Evolutionary conservation across 1,140 invertebrate species (phyloP), one percentile per base, ranked within the genome.

Genomic region (Medauroidea extradentata): DNA sequence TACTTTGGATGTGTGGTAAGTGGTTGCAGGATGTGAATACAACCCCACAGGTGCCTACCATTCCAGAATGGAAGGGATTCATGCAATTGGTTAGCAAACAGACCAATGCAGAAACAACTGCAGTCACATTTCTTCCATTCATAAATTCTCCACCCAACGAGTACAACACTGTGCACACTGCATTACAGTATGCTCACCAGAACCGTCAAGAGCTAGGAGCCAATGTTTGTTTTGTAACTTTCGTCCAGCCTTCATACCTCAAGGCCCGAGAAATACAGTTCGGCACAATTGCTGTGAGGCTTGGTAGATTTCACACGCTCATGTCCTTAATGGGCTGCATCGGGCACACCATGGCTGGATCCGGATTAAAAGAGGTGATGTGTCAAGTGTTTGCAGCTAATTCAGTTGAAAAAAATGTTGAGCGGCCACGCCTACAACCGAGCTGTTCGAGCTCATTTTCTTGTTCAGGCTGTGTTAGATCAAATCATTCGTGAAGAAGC

Each of bases 191-290:
- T 46, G 44, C 44, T 19, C 9, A 4, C 24, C 3, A 46, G 5
- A n/a, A 46, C 9, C 5, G 44, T 13, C 18, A 46, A n/a, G 5
- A 19, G 18, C 49, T 42, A 34, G 43, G 53, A 11, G 63, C 66
- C 48, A 58, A 53, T 25, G 46, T 52, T 25, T 59, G 55, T 24
- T 54, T 69, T 25, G 57, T 65, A 5, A 67, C 68, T 21, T 68
- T 66, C 54, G 65, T 67, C 53, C 63, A 62, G 46, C 67, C 64
- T 11, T 41, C 65, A 9, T 78, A 74, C 65, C 60, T 62, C 11
- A 78, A 78, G 73, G 74, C 75, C 41, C 68, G 69, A 54, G 71
- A 75, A 70, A 75, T 77, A 24, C 63, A 74, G 64, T 46, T n/a
- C 5, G 52, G 41, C 19, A 19, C 39, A 5, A 46, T 25, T 46